A percentile compares a stretch with the other conserved stretches of the same genome.
Evolutionary conservation across 2,113 vertebrate genomes (phyloP).

Genomic region (Aegotheles bennettii): DNA sequence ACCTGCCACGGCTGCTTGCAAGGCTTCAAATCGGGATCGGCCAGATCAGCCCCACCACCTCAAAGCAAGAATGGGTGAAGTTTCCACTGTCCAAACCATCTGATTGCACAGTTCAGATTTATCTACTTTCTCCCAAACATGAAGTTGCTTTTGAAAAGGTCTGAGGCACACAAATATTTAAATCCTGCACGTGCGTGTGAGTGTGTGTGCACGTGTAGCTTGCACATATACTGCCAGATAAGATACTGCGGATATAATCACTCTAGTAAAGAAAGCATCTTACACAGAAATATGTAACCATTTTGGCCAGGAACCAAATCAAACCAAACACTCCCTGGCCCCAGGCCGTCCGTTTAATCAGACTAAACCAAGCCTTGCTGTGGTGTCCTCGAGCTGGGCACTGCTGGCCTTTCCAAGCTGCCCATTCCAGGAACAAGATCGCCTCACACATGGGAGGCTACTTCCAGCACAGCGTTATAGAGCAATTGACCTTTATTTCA

Average conservation of each 20-base stretch:
- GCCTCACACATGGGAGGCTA: background rate
- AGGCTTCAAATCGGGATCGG: background rate
- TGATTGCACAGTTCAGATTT: background rate
- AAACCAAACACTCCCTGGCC: background rate
- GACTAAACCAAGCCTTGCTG: background rate
- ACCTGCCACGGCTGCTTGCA: background rate
- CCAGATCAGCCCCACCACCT: background rate
- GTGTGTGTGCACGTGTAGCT: background rate
- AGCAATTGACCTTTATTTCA: slow-evolving; percentile 46
- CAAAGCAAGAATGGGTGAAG: background rate
- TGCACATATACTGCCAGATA: background rate
- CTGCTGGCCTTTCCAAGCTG: background rate
- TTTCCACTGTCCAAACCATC: background rate
- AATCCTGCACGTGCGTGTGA: background rate
- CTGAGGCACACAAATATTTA: background rate
- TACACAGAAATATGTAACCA: background rate
- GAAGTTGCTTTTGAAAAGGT: background rate
- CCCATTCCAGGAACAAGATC: background rate
- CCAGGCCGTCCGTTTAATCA: background rate
- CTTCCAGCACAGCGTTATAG: background rate
- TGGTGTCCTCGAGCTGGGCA: background rate
- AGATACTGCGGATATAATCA: background rate
- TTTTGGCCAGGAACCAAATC: slow-evolving; percentile 1
- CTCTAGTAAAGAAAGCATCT: background rate
- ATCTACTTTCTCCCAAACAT: background rate